phyloP scores from a whole-genome alignment of 2,797 vertebrate species.

The Amazona finschi region DNA sequence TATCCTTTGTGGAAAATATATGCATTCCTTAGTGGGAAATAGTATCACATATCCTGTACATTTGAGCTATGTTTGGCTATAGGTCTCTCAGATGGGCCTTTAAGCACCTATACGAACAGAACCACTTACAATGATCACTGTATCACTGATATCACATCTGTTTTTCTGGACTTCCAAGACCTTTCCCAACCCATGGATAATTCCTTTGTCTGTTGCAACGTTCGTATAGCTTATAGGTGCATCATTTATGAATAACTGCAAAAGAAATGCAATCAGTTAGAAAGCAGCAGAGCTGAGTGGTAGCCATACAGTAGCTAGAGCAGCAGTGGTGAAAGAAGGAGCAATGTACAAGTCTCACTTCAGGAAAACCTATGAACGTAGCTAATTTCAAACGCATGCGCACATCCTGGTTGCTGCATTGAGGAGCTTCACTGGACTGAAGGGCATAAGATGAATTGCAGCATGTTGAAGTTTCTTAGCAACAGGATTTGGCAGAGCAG shows the following conservation, averaged over 20 bases:
- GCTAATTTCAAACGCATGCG: not conserved
- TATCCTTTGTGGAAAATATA: not conserved
- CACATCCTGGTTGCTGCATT: not conserved
- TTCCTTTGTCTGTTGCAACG: slow-evolving; percentile 83
- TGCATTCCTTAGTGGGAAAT: not conserved
- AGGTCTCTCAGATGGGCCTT: not conserved
- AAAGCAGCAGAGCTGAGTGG: not conserved
- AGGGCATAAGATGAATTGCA: not conserved
- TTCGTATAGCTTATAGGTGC: slow-evolving; percentile 83
- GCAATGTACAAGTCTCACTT: too few species aligned
- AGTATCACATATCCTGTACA: accelerated
- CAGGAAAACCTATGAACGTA: not conserved
- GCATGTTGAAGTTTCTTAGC: not conserved
- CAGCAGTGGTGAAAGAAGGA: not conserved
- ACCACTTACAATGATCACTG: slow-evolving; percentile 65
- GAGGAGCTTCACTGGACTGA: not conserved
- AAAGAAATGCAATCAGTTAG: not conserved
- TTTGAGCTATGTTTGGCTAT: not conserved
- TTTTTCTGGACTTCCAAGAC: slow-evolving; percentile 88
- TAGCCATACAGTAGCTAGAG: not conserved
- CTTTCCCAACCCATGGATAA: slow-evolving; percentile 85
- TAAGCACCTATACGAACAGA: accelerated
- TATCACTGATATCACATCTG: slow-evolving; percentile 82
- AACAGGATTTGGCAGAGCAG: not conserved
- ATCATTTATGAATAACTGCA: slow-evolving; percentile 87